These are phyloP conservation scores for Cinclus cinclus DNA, from an alignment of 2,113 vertebrate species.

Conservation along the genomic window DNA sequence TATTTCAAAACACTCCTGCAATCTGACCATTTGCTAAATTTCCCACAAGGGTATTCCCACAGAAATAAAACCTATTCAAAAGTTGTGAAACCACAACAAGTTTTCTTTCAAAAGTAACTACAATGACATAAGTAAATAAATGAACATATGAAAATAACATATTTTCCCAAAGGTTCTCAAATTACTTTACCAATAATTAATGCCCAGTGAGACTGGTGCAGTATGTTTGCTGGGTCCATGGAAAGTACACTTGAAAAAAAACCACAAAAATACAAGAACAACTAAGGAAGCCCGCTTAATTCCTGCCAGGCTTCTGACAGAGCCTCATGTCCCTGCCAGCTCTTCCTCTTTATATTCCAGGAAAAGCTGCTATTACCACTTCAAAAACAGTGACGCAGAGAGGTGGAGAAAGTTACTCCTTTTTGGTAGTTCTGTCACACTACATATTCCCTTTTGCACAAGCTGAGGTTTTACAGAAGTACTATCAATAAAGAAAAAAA, in stretches of 20 bases:
- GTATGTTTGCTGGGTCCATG: neutral
- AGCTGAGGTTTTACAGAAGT: neutral
- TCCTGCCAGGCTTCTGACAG: conserved; percentile 39
- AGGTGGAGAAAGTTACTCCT: conserved; percentile 20
- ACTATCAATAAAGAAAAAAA: neutral
- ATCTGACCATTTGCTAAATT: neutral
- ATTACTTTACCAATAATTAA: neutral
- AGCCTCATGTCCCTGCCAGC: neutral
- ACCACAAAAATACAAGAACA: neutral
- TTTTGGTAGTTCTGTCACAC: neutral
- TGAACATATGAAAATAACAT: neutral
- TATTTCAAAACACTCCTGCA: neutral
- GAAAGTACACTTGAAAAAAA: neutral
- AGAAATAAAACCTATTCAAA: neutral
- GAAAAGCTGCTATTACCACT: conserved; percentile 33
- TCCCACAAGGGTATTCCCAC: neutral
- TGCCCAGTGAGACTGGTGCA: neutral
- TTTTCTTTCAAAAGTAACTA: neutral
- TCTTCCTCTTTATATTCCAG: conserved; percentile 21
- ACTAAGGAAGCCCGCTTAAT: neutral
- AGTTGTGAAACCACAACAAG: neutral
- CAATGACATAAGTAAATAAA: neutral
- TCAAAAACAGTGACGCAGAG: conserved; percentile 35
- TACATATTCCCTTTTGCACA: neutral
- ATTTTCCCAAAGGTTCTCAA: neutral